Percentiles rank a stretch among this genome's conserved stretches.
Evolutionary conservation across 1,140 invertebrate species (phyloP).

Genomic region (Aplysia californica): DNA sequence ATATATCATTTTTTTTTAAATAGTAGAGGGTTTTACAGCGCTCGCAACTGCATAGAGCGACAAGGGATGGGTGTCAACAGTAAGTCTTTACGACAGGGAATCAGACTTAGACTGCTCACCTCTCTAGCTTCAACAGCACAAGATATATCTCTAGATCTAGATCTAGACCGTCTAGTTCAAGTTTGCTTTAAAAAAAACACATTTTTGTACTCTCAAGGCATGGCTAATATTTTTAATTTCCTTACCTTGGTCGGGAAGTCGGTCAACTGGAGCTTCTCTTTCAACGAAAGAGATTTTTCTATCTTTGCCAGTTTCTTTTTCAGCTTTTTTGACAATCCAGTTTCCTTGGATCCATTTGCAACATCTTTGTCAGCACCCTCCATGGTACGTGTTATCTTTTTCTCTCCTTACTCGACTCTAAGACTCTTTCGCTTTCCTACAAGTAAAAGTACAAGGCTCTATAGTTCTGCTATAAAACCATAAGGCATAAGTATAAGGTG

Average conservation of each 20-base stretch:
- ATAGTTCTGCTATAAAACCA: too few species aligned
- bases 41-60: too few species aligned
- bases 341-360: background rate
- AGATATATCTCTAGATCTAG: background rate
- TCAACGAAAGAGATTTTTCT: slow-evolving; percentile 1
- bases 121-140: background rate
- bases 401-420: too few species aligned
- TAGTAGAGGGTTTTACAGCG: too few species aligned
- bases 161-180: background rate
- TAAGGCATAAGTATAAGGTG: too few species aligned
- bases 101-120: background rate
- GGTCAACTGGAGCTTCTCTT: background rate
- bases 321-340: background rate
- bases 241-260: background rate
- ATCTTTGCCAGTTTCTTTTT: background rate
- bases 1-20: too few species aligned
- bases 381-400: too few species aligned
- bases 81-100: too few species aligned
- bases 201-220: background rate
- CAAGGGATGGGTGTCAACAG: too few species aligned
- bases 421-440: too few species aligned
- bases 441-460: too few species aligned
- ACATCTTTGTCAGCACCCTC: too few species aligned
- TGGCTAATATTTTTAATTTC: background rate
- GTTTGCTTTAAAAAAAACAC: background rate